Percentiles rank a stretch among this genome's conserved stretches.
Evolutionary conservation across 1,140 invertebrate species (phyloP).

Genomic region (Lordiphosa collinella): DNA sequence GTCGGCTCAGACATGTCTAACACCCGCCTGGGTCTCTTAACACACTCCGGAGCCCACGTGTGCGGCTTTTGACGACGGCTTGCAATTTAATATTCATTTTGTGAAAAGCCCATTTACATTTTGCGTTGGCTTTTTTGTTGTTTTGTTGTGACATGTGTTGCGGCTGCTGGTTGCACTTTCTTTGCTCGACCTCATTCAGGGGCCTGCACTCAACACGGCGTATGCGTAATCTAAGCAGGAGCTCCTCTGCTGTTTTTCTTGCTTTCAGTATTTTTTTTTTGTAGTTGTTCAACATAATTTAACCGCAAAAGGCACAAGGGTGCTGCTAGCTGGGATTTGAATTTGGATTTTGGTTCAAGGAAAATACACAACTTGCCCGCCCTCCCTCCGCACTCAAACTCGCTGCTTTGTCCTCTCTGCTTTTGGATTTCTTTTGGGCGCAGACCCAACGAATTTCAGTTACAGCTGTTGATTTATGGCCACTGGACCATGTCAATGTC

Average conservation of each 20-base stretch:
- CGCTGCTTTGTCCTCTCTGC: not conserved
- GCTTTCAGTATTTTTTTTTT: conserved; percentile 36
- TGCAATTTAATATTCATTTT: conserved; percentile 75
- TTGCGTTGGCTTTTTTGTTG: conserved; percentile 45
- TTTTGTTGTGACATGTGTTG: conserved; percentile 26
- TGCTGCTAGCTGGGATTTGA: conserved; percentile 22
- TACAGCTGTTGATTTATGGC: conserved; percentile 66
- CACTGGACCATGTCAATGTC: conserved; percentile 48
- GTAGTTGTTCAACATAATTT: conserved; percentile 69
- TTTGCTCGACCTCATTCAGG: conserved; percentile 39
- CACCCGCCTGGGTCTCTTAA: conserved; percentile 20
- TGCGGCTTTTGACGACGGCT: conserved; percentile 16
- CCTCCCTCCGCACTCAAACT: not conserved
- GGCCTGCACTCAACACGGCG: conserved; percentile 38
- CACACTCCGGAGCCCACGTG: not conserved
- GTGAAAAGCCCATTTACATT: conserved; percentile 70
- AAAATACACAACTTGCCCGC: conserved; percentile 4
- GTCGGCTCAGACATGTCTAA: conserved; percentile 49
- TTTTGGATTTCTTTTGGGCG: not conserved
- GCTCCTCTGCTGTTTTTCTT: conserved; percentile 7
- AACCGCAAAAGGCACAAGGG: conserved; percentile 61
- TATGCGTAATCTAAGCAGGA: conserved; percentile 67
- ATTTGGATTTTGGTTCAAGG: conserved; percentile 2
- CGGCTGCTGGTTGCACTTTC: conserved; percentile 36
- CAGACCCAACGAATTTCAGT: conserved; percentile 15